Conservation (phyloP, 2,113 vertebrate species). For the Crotalus helleri region DNA sequence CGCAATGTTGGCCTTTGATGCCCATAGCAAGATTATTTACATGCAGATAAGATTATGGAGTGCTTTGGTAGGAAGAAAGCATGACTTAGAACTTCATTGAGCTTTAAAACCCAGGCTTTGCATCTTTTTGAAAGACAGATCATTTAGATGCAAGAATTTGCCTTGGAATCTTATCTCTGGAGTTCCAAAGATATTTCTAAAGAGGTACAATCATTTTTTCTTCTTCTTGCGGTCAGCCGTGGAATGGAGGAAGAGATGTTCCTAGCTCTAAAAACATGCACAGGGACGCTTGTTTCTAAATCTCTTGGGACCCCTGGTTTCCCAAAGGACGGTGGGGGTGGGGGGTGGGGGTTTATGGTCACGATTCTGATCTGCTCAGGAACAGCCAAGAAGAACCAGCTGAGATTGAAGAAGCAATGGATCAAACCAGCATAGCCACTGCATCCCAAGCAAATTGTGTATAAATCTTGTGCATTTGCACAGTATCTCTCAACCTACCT, state of each 20-base stretch:
- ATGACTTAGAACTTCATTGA: constrained; percentile 8
- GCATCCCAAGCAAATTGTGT: not conserved
- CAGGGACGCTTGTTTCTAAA: not conserved
- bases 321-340: not conserved
- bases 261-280: accelerated
- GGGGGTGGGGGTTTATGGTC: not conserved
- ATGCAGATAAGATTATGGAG: constrained; percentile 49
- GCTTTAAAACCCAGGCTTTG: constrained; percentile 14
- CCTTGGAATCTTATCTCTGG: not conserved
- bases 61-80: constrained; percentile 31
- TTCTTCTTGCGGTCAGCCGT: not conserved
- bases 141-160: constrained; percentile 20
- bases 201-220: not conserved
- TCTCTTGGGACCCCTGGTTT: accelerated
- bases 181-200: constrained; percentile 10
- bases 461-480: not conserved
- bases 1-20: constrained; percentile 56
- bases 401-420: not conserved
- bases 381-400: accelerated
- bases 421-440: not conserved
- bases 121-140: not conserved
- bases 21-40: constrained; percentile 42
- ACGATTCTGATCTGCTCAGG: not conserved
- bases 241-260: not conserved
- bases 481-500: not conserved